Evolutionary conservation across 64 coral and sea anemone species (phyloP), one percentile per base, ranked within the genome.

Genomic region (Actinia equina): DNA sequence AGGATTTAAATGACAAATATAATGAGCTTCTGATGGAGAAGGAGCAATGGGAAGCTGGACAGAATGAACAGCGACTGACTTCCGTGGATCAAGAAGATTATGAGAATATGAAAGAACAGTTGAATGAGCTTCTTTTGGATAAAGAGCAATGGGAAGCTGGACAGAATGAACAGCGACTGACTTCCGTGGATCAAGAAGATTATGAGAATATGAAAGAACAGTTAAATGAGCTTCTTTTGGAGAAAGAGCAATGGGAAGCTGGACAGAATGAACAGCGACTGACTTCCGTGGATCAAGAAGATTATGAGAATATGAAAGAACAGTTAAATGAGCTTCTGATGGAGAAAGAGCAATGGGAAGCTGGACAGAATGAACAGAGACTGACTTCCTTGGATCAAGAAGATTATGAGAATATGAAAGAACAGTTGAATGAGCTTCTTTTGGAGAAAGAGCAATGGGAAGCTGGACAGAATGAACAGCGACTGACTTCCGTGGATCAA

Each of bases 161-260:
- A 0, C 62, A 59, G 57, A 13, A 7, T 59, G 61, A 64, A 64
- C 18, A 22, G 6, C 0, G 55, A 64, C 59, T 62, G 59, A 17
- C 59, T 0, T 62, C 59, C 5, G 61, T 22, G 62, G 69, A 74
- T 6, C 26, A 30, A 41, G 26, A 74, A 74, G 25, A 74, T 13
- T 30, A 74, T 41, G 23, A 85, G 83, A 85, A 85, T 42, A 22
- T 85, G 20, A 53, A 49, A 14, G 78, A 74, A 30, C 23, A 74
- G 42, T 30, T 30, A 7, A 14, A 41, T 25, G 5, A 74, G 14
- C 12, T 74, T 2, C 25, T 74, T 10, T 13, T 30, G 25, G 69
- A 74, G 69, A 74, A 74, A 26, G 26, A 41, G 26, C 69, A 74
- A 30, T 74, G 69, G 69, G n/a, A 13, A 13, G 67, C 23, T 27